Conservation (phyloP, 53 echinoderm and acorn worm species). For the Hippasteria phrygiana region DNA sequence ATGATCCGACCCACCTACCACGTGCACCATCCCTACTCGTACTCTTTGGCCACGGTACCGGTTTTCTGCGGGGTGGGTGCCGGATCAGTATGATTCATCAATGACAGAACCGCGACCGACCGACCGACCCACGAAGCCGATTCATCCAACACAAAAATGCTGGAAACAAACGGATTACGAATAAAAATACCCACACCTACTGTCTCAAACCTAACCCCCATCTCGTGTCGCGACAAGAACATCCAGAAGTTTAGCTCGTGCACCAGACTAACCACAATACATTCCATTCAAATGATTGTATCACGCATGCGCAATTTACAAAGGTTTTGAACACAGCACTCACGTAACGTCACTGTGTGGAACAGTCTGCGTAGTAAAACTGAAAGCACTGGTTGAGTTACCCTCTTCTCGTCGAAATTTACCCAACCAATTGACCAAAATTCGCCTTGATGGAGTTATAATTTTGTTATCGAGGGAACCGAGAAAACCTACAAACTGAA, state of each 20-base stretch:
- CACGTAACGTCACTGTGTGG: not conserved
- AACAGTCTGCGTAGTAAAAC: not conserved
- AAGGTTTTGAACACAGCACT: constrained; percentile 21
- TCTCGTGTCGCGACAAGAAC: not conserved
- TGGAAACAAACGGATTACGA: not conserved
- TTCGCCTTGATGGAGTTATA: constrained; percentile 25
- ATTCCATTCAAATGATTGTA: constrained; percentile 76
- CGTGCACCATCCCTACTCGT: too few species aligned
- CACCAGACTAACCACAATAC: constrained; percentile 57
- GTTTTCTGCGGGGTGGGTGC: too few species aligned
- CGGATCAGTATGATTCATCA: constrained; percentile 1
- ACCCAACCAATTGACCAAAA: not conserved
- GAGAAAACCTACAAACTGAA: not conserved
- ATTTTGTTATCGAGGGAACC: constrained; percentile 3
- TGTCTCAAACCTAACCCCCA: not conserved
- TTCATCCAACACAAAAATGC: not conserved
- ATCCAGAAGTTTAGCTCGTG: not conserved
- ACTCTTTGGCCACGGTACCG: too few species aligned
- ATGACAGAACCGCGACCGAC: not conserved
- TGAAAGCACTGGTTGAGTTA: not conserved
- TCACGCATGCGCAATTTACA: constrained; percentile 59
- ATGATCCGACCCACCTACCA: too few species aligned
- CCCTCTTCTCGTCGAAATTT: not conserved
- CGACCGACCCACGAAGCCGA: not conserved
- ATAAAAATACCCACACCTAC: not conserved